Evolutionary conservation across 2,797 vertebrate species (phyloP).

Genomic region (Pseudomugil gertrudae): DNA sequence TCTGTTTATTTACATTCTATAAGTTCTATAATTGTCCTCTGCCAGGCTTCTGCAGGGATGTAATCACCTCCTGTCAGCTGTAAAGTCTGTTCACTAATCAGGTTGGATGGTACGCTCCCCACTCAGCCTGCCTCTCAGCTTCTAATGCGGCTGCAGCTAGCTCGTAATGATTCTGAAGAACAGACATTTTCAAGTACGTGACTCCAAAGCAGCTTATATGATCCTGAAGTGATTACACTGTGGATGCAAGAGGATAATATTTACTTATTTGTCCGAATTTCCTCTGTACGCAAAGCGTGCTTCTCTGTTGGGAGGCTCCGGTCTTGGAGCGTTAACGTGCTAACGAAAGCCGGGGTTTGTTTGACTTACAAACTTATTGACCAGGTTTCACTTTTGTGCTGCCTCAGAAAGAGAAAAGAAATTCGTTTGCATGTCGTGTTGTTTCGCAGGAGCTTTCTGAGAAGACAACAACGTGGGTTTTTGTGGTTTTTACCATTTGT

Average conservation of each 20-base stretch:
- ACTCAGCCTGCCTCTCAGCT: constrained; percentile 1
- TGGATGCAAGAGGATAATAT: constrained; percentile 37
- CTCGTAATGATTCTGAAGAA: constrained; percentile 17
- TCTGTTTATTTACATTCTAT: constrained; percentile 1
- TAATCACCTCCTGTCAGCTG: constrained; percentile 16
- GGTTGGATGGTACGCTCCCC: background rate
- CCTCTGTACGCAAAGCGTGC: constrained; percentile 27
- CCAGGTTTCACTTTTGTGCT: too few species aligned
- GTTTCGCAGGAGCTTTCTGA: constrained; percentile 14
- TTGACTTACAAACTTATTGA: constrained; percentile 53
- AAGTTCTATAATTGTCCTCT: constrained; percentile 19
- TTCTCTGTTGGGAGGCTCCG: constrained; percentile 27
- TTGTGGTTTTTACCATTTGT: constrained; percentile 15
- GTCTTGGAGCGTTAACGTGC: constrained; percentile 40
- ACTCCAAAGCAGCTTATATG: constrained; percentile 16
- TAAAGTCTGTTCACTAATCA: constrained; percentile 20
- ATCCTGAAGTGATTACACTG: constrained; percentile 23
- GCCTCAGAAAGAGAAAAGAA: background rate
- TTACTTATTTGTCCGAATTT: constrained; percentile 39
- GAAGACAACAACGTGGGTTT: background rate
- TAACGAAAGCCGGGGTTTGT: constrained; percentile 41
- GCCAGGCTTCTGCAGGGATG: constrained; percentile 10
- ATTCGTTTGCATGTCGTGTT: background rate
- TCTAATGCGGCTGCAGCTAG: constrained; percentile 9
- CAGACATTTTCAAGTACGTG: constrained; percentile 18